Base-by-base conservation (phyloP, 2,888 invertebrate genomes). In the Synanthedon tipuliformis region DNA sequence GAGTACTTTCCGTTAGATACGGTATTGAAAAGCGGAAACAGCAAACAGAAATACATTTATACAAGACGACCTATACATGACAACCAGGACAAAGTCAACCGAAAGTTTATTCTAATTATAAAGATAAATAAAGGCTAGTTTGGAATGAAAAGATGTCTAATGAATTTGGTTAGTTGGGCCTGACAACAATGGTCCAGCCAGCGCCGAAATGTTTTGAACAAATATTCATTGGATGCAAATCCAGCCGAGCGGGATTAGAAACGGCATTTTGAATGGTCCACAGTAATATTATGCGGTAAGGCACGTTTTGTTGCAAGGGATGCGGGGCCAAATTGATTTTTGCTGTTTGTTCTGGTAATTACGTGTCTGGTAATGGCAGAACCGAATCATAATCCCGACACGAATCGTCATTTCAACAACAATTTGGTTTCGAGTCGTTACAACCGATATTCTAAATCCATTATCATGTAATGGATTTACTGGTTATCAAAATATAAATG, bases 151-250 rank as follows among this genome's bases (percentile, higher is more conserved):
- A 53, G 56, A 16, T 16, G 49, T 16, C 49, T 16, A 64, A 61
- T 63, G 53, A 55, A 64, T 53, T 64, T 63, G 69, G 62, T 61
- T 57, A 57, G 63, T 34, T 34, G 57, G 67, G 68, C 64, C 68
- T 69, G 71, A 70, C 73, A 75, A 75, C 74, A 66, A 68, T 60
- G 68, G 49, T 66, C 62, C 68, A 69, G 65, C 63, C 64, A 69
- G 68, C 65, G 64, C 73, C 75, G 73, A 78, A 81, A 80, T 78
- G 79, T 79, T 81, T 80, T 75, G 75, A 70, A 70, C 81, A 81
- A 81, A 81, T 79, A 81, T 81, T 80, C 81, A 79, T 78, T 74
- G 78, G 73, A 80, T 81, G 80, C 81, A 81, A 81, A 81, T 81
- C 75, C 77, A 66, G 64, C 61, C 71, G 69, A 66, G 68, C 66